Conservation (phyloP, 2,797 vertebrate species). For the Microctenopoma lineatum region DNA sequence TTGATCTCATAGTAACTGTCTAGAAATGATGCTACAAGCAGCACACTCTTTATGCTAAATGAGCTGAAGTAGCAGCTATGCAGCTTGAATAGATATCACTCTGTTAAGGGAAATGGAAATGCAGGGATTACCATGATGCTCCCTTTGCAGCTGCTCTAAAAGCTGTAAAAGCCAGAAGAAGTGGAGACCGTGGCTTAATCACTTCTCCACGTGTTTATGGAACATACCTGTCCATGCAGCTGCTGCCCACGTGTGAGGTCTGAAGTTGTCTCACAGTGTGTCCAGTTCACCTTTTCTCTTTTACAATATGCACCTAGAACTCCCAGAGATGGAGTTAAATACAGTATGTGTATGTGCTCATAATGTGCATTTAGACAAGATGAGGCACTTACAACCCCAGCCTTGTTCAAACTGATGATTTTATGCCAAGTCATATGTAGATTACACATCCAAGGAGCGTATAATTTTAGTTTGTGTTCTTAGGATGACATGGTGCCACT, state of each 20-base stretch:
- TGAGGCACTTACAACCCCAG: too few relatives aligned
- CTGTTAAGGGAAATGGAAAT: slow-evolving; percentile 28
- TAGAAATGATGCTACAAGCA: slow-evolving; percentile 31
- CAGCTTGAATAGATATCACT: slow-evolving; percentile 47
- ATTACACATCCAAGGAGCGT: too few relatives aligned
- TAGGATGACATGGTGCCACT: too few relatives aligned
- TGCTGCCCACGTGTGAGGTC: background rate
- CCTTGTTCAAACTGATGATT: too few relatives aligned
- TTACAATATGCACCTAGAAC: rapidly evolving
- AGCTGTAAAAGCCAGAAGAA: background rate
- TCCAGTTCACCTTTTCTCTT: background rate
- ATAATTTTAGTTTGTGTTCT: too few relatives aligned
- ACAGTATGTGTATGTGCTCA: too few relatives aligned
- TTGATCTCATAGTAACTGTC: slow-evolving; percentile 34
- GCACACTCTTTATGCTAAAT: slow-evolving; percentile 35
- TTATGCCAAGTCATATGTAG: too few relatives aligned
- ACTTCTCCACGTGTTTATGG: background rate
- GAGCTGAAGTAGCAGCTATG: slow-evolving; percentile 34
- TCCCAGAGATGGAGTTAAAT: too few relatives aligned
- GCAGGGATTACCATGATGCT: background rate
- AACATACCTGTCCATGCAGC: background rate
- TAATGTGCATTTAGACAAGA: too few relatives aligned
- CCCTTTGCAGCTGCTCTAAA: background rate
- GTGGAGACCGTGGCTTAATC: background rate
- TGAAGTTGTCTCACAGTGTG: background rate